Conservation (phyloP, 2,888 invertebrate species). For the Mimachlamys varia region DNA sequence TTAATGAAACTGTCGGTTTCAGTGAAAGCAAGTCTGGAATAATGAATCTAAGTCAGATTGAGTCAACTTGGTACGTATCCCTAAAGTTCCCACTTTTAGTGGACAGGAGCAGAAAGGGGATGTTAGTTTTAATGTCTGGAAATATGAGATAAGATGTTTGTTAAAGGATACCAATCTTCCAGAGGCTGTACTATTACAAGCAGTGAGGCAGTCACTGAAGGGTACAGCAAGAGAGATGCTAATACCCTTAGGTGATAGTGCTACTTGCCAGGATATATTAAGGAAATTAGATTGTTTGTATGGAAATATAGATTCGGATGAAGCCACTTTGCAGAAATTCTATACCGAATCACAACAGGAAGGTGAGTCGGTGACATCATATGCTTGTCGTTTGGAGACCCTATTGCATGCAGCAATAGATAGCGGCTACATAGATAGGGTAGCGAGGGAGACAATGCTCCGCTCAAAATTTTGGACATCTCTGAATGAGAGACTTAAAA, state of each 20-base stretch:
- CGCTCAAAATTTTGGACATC: neutral
- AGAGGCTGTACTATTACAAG: constrained; percentile 31
- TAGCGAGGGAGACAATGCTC: neutral
- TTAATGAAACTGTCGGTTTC: too few species aligned
- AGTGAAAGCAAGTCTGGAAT: too few species aligned
- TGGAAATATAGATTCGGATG: neutral
- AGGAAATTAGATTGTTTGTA: constrained; percentile 43
- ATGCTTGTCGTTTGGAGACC: neutral
- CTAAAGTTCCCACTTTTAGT: too few species aligned
- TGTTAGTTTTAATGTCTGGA: constrained; percentile 37
- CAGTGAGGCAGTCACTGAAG: constrained; percentile 43
- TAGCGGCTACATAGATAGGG: neutral
- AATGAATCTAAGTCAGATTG: too few species aligned
- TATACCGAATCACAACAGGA: neutral
- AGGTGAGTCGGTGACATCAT: neutral
- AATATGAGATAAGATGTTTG: constrained; percentile 46
- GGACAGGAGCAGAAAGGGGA: too few species aligned
- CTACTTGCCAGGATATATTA: constrained; percentile 41
- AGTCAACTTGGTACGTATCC: too few species aligned
- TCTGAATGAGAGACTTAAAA: neutral
- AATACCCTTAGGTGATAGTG: constrained; percentile 46
- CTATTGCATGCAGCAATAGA: neutral
- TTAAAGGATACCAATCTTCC: constrained; percentile 34
- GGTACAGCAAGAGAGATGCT: constrained; percentile 47
- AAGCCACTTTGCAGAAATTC: neutral